A percentile compares a stretch with the other conserved stretches of the same genome.
phyloP scores from a whole-genome alignment of 1,140 invertebrate genomes.

The Procambarus virginalis region DNA sequence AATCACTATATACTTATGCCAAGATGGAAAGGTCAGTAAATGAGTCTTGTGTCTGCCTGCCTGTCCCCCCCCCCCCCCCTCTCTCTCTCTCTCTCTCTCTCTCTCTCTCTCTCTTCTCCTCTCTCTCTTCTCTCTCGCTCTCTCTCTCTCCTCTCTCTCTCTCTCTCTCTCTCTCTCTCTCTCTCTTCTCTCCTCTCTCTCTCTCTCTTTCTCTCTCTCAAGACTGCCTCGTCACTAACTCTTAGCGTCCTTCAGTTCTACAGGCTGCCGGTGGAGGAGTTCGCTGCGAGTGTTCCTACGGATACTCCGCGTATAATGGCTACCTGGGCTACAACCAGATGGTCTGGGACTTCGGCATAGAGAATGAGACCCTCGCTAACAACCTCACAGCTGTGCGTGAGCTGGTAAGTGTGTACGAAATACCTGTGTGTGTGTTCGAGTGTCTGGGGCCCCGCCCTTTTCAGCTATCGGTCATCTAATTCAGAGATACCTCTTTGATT shows the following conservation, averaged over 20 bases:
- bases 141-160: neutral
- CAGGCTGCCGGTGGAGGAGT: constrained; percentile 12
- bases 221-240: neutral
- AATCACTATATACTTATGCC: constrained; percentile 52
- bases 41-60: neutral
- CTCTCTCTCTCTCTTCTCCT: neutral
- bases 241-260: neutral
- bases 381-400: constrained; percentile 44
- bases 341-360: constrained; percentile 71
- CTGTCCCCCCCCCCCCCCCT: neutral
- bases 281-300: neutral
- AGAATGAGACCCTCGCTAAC: constrained; percentile 45
- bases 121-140: neutral
- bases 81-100: neutral
- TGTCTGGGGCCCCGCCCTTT: too few species aligned
- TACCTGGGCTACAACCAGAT: constrained; percentile 71
- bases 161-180: neutral
- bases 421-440: too few species aligned
- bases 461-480: too few species aligned
- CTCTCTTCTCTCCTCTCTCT: neutral
- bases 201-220: neutral
- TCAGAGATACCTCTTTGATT: too few species aligned
- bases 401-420: neutral
- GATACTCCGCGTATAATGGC: neutral
- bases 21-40: constrained; percentile 12